Conservation (phyloP, 30 jellyfish, hydroid and myxozoan genomes). For the Nemopilema nomurai region DNA sequence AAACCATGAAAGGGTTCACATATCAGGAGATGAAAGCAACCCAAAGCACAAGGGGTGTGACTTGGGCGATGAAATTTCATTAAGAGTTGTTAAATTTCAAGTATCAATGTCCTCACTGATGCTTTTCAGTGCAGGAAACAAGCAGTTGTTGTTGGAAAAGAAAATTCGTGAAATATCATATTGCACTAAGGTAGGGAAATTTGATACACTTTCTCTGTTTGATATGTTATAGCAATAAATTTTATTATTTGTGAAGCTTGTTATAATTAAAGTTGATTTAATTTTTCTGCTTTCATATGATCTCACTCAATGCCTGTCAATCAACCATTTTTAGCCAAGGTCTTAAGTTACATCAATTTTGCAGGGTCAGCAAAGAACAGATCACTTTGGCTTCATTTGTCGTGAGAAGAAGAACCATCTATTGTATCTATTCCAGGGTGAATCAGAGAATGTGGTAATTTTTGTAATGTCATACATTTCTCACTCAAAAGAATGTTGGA, state of each 20-base stretch:
- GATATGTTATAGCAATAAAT: not conserved
- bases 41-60: constrained; percentile 27
- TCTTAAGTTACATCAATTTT: not conserved
- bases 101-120: constrained; percentile 80
- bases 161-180: constrained; percentile 86
- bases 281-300: too few relatives aligned
- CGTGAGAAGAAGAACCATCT: constrained; percentile 82
- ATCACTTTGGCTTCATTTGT: constrained; percentile 94
- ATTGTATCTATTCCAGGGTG: constrained; percentile 89
- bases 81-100: constrained; percentile 81
- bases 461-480: not conserved
- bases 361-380: constrained; percentile 85
- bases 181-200: constrained; percentile 99
- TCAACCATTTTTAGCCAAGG: too few relatives aligned
- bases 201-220: too few relatives aligned
- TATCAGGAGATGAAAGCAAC: constrained; percentile 14
- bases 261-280: too few relatives aligned
- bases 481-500: not conserved
- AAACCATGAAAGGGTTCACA: constrained; percentile 2
- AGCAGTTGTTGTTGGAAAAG: constrained; percentile 79
- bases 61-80: constrained; percentile 68
- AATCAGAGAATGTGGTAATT: constrained; percentile 85
- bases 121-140: constrained; percentile 88
- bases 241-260: not conserved
- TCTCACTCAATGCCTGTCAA: too few relatives aligned